Percentiles rank a stretch among this genome's conserved stretches.
Conservation (phyloP, 2,888 invertebrate genomes). For the Cheilosia vulpina region DNA sequence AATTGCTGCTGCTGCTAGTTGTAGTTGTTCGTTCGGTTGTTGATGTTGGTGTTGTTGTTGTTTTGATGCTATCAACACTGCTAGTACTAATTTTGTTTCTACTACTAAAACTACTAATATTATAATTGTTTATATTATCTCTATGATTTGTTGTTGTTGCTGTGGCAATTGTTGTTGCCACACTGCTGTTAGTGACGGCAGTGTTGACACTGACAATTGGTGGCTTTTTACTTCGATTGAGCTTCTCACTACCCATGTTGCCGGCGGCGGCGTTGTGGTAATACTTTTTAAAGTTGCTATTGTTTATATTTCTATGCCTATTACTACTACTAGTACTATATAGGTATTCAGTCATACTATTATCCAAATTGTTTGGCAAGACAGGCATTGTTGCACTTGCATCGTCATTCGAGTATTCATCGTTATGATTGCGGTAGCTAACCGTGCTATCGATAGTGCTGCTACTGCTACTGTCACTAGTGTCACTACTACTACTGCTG, state of each 20-base stretch:
- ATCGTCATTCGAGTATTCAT: slow-evolving; percentile 77
- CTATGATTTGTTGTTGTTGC: slow-evolving; percentile 68
- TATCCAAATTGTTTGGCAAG: slow-evolving; percentile 77
- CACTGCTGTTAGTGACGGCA: slow-evolving; percentile 53
- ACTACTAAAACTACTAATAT: slow-evolving; percentile 59
- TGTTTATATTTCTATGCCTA: slow-evolving; percentile 72
- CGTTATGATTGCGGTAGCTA: slow-evolving; percentile 61
- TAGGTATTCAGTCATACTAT: slow-evolving; percentile 77
- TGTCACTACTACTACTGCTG: slow-evolving; percentile 60
- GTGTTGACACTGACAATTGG: slow-evolving; percentile 63
- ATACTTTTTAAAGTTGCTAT: slow-evolving; percentile 75
- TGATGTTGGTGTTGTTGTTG: slow-evolving; percentile 32
- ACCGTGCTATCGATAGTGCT: slow-evolving; percentile 51
- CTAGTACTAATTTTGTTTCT: slow-evolving; percentile 47
- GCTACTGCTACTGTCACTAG: slow-evolving; percentile 50
- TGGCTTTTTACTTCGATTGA: slow-evolving; percentile 74
- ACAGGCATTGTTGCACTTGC: slow-evolving; percentile 77
- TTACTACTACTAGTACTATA: slow-evolving; percentile 77
- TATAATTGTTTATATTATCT: slow-evolving; percentile 64
- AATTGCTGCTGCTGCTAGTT: slow-evolving; percentile 53
- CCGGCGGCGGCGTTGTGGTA: slow-evolving; percentile 53
- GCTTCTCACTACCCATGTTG: slow-evolving; percentile 78
- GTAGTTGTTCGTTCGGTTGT: slow-evolving; percentile 50
- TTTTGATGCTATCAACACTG: slow-evolving; percentile 27
- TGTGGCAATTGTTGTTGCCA: slow-evolving; percentile 41